phyloP scores from a whole-genome alignment of 2,113 vertebrate genomes.

The Bostrychus sinensis region DNA sequence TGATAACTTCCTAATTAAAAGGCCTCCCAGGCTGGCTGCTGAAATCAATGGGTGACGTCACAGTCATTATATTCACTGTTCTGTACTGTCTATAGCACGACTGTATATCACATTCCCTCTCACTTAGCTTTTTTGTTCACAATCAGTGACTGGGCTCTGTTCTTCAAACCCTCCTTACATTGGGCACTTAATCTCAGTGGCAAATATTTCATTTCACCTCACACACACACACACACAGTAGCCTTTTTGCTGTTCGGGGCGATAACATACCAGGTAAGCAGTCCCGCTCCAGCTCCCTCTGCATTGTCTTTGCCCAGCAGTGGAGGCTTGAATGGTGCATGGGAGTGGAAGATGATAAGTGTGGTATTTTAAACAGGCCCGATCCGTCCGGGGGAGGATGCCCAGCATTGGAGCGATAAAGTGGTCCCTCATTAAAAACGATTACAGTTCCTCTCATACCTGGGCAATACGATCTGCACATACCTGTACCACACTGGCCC shows the following conservation, averaged over 20 bases:
- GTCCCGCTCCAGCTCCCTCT: constrained; percentile 52
- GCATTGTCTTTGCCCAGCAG: constrained; percentile 66
- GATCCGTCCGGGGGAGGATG: constrained; percentile 66
- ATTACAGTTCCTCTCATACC: constrained; percentile 67
- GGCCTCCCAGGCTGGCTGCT: not conserved
- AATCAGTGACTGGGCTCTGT: constrained; percentile 48
- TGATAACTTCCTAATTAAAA: not conserved
- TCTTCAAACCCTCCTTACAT: constrained; percentile 38
- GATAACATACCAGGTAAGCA: constrained; percentile 71
- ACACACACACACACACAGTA: constrained; percentile 32
- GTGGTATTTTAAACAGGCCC: constrained; percentile 74
- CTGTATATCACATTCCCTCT: constrained; percentile 38
- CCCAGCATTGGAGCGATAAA: constrained; percentile 70
- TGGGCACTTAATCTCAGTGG: constrained; percentile 63
- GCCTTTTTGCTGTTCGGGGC: constrained; percentile 52
- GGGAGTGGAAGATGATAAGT: constrained; percentile 76
- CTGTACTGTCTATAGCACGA: not conserved
- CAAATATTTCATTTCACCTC: constrained; percentile 62
- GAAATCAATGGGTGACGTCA: not conserved
- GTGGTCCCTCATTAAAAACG: constrained; percentile 75
- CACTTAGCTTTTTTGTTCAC: constrained; percentile 33
- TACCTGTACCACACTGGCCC: constrained; percentile 52
- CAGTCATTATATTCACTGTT: not conserved
- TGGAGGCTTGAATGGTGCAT: constrained; percentile 55
- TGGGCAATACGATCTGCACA: constrained; percentile 62